A percentile compares a stretch with the other conserved stretches of the same genome.
Evolutionary conservation across 1,140 invertebrate genomes (phyloP).

Genomic region (Micrasema longulum): DNA sequence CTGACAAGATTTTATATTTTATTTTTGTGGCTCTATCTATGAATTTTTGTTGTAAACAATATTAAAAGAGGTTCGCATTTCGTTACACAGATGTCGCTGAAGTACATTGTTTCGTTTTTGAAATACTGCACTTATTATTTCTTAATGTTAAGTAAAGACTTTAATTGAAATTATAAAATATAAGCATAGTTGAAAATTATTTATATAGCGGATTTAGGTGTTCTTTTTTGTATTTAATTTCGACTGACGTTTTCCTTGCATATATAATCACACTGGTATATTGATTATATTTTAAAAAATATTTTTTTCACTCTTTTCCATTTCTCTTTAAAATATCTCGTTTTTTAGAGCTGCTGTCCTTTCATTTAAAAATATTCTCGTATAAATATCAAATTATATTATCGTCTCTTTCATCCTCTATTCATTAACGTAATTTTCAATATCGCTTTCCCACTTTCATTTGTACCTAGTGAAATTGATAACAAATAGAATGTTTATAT

Average conservation of each 20-base stretch:
- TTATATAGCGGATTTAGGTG: too few species aligned
- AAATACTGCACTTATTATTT: too few species aligned
- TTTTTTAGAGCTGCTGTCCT: not conserved
- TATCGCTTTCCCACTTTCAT: constrained; percentile 3
- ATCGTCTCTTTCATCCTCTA: constrained; percentile 3
- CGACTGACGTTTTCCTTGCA: too few species aligned
- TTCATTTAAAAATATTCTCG: not conserved
- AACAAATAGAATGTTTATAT: not conserved
- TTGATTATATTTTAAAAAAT: constrained; percentile 12
- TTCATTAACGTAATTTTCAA: not conserved
- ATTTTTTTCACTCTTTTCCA: constrained; percentile 1
- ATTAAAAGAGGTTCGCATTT: constrained; percentile 1
- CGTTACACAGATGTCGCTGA: constrained; percentile 14
- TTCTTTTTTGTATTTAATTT: too few species aligned
- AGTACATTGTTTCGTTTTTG: not conserved
- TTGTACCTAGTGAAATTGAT: constrained; percentile 8
- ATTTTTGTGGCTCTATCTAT: constrained; percentile 33
- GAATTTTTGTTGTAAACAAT: not conserved
- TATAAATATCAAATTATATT: constrained; percentile 5
- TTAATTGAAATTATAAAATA: too few species aligned
- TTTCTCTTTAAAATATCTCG: not conserved
- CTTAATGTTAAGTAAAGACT: too few species aligned
- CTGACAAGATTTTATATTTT: too few species aligned
- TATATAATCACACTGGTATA: constrained; percentile 6
- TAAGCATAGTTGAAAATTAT: too few species aligned